Conservation (phyloP, 2,797 vertebrate genomes). For the Hoplostethus mediterraneus region DNA sequence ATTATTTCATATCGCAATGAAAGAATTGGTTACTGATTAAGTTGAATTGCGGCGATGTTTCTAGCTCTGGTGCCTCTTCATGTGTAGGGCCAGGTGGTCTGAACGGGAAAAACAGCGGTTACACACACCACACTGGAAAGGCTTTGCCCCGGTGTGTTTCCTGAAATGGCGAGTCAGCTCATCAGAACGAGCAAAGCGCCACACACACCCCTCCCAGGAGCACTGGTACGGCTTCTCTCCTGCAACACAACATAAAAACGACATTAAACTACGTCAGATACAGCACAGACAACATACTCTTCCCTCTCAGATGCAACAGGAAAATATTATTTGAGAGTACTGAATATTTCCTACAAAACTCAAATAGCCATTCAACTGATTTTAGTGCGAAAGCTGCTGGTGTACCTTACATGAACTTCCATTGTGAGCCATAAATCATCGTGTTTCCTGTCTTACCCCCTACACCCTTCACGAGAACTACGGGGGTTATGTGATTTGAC, state of each 20-base stretch:
- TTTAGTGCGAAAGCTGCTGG: slow-evolving; percentile 14
- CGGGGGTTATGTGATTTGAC: slow-evolving; percentile 69
- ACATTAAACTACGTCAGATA: neutral
- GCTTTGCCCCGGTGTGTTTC: slow-evolving; percentile 97
- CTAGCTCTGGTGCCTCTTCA: slow-evolving; percentile 98
- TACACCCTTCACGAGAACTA: slow-evolving; percentile 49
- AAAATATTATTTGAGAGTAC: neutral
- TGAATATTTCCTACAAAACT: neutral
- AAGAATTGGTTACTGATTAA: neutral
- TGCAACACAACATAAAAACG: slow-evolving; percentile 65
- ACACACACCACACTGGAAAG: slow-evolving; percentile 95
- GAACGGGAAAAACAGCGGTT: slow-evolving; percentile 97
- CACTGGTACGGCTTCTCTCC: slow-evolving; percentile 98
- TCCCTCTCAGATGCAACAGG: neutral
- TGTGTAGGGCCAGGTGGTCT: slow-evolving; percentile 97
- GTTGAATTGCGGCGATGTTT: slow-evolving; percentile 31
- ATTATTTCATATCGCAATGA: neutral
- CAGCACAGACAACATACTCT: neutral
- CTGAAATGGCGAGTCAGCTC: slow-evolving; percentile 98
- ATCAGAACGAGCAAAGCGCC: slow-evolving; percentile 96
- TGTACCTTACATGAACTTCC: neutral
- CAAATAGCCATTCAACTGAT: slow-evolving; percentile 19
- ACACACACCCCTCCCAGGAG: slow-evolving; percentile 97
- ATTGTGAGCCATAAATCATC: slow-evolving; percentile 65
- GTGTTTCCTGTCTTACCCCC: slow-evolving; percentile 27